These are phyloP conservation scores for Bubalus kerabau DNA, from an alignment of 2,113 vertebrate genomes.

Conservation along the genomic window DNA sequence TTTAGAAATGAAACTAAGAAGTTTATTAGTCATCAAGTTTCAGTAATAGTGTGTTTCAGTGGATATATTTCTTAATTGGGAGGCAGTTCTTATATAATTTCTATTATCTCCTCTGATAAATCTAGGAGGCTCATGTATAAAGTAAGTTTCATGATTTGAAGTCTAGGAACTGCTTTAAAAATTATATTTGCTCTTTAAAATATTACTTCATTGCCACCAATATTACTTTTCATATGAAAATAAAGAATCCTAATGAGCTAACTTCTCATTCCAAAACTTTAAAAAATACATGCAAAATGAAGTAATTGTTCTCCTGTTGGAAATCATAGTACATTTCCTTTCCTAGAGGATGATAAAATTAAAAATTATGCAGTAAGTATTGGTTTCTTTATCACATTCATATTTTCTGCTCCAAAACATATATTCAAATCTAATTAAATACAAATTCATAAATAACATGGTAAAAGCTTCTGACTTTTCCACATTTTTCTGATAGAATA, in stretches of 20 bases:
- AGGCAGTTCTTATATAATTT: constrained; percentile 17
- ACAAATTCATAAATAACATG: constrained; percentile 15
- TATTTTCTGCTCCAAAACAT: background rate
- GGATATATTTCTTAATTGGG: background rate
- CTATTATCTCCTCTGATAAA: background rate
- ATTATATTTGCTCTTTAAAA: background rate
- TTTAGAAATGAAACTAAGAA: background rate
- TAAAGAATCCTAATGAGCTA: background rate
- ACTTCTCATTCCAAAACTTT: constrained; percentile 6
- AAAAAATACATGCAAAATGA: background rate
- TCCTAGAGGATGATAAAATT: background rate
- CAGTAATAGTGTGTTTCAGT: background rate
- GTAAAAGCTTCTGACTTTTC: constrained; percentile 23
- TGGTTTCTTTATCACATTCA: constrained; percentile 5
- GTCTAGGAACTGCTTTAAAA: background rate
- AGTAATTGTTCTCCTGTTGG: background rate
- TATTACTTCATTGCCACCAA: background rate
- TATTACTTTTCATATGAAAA: constrained; percentile 2
- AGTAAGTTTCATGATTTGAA: background rate
- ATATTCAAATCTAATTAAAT: constrained; percentile 5
- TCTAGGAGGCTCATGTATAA: background rate
- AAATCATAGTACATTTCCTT: background rate
- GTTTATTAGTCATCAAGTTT: background rate
- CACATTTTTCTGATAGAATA: constrained; percentile 31
- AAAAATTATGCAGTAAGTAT: background rate